Percentiles rank a stretch among this genome's conserved stretches.
Conservation (phyloP, 2,113 vertebrate species). For the human region GRCh38 chr6:85971501-85972000, state of each 20-base stretch:
- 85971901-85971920: background rate
- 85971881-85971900: background rate
- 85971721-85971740: background rate
- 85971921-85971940: background rate
- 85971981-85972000: background rate
- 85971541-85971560: background rate
- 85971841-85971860: background rate
- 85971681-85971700: background rate
- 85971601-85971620: background rate
- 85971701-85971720: background rate
- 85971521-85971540: background rate
- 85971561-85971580: background rate
- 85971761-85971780: background rate
- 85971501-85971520: background rate
- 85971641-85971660: background rate
- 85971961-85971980: background rate
- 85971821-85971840: background rate
- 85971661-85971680: background rate
- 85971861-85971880: background rate
- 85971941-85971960: background rate
- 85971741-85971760: too few species aligned
- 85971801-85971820: background rate
- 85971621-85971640: background rate
- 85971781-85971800: background rate
- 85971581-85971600: background rate